Evolutionary conservation across 2,888 invertebrate genomes (phyloP), one percentile per base, ranked within the genome.

Genomic region (Auanema sp.): DNA sequence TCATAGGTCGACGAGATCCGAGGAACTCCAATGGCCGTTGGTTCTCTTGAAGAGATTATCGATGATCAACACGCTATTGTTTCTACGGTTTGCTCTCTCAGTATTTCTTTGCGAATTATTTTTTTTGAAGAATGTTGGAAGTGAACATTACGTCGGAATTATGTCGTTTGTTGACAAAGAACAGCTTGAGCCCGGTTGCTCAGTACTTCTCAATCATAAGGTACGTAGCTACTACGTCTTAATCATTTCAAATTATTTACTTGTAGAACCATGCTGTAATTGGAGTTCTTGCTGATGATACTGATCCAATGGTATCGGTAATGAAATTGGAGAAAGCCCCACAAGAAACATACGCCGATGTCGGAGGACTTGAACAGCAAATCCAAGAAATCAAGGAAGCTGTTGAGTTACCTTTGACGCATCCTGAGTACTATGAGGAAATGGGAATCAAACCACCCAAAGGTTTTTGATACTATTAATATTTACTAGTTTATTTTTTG

Each of bases 361-460:
- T 83, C n/a, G 83, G 83, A 56, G 83, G 83, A 6, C 73, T 83
- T 43, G 83, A 83, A 95, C 86, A 97, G 42, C 98, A 98, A 86
- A 98, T 98, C 84, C 97, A 93, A 92, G 83, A 94, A 86, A 94
- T 94, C 66, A 94, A 94, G 86, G 98, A 98, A 87, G 95, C 96
- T 51, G 98, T 99, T 10, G 98, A 99, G 85, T 86, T 98, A 68
- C 98, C 98, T 0, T 86, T 98, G 18, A 99, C 98, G 14, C 98
- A 99, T 87, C 98, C 98, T 0, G 98, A 99, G 85, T 97, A 97
- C 86, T 98, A 98, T 84, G 97, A 99, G 85, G 98, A 98, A 87
- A 98, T 98, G 97, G 98, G 98, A 54, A 98, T 99, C 78, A 94
- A 95, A 84, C 97, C 98, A 14, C 98, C 98, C 0, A 98, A 98